Conservation (phyloP, 2,797 vertebrate species). For the Siniperca scherzeri region DNA sequence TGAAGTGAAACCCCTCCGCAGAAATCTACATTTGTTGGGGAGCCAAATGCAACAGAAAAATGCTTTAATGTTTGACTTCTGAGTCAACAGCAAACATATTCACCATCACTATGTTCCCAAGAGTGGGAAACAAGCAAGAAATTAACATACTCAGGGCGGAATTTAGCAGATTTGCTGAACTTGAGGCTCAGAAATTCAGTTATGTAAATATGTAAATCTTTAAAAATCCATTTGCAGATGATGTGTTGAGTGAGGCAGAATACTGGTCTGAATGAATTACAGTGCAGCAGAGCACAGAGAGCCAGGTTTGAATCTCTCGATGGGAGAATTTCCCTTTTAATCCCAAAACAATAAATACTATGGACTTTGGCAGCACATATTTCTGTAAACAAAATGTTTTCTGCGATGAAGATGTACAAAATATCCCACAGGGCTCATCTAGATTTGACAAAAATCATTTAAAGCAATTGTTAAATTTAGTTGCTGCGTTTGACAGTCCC, state of each 20-base stretch:
- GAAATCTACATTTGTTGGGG: slow-evolving; percentile 60
- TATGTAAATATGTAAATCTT: slow-evolving; percentile 85
- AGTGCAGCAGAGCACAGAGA: slow-evolving; percentile 62
- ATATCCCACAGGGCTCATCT: slow-evolving; percentile 31
- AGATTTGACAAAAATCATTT: slow-evolving; percentile 41
- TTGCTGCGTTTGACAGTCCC: not conserved
- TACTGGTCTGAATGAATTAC: slow-evolving; percentile 76
- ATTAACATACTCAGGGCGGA: slow-evolving; percentile 76
- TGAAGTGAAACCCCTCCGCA: slow-evolving; percentile 44
- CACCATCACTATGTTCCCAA: slow-evolving; percentile 63
- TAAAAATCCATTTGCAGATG: slow-evolving; percentile 81
- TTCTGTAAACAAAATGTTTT: slow-evolving; percentile 60
- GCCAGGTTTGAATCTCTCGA: slow-evolving; percentile 63
- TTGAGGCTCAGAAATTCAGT: slow-evolving; percentile 77
- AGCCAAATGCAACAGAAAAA: slow-evolving; percentile 61
- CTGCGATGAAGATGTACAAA: slow-evolving; percentile 42
- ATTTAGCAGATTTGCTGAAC: slow-evolving; percentile 78
- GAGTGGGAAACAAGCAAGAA: slow-evolving; percentile 67
- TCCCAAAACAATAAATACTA: slow-evolving; percentile 59
- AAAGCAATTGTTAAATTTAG: not conserved
- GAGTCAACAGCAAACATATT: slow-evolving; percentile 72
- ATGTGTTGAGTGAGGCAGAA: slow-evolving; percentile 77
- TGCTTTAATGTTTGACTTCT: slow-evolving; percentile 73
- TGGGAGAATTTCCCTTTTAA: slow-evolving; percentile 64
- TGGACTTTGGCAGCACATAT: slow-evolving; percentile 44